Conservation (phyloP, 2,888 invertebrate species). For the Folsomia candida region DNA sequence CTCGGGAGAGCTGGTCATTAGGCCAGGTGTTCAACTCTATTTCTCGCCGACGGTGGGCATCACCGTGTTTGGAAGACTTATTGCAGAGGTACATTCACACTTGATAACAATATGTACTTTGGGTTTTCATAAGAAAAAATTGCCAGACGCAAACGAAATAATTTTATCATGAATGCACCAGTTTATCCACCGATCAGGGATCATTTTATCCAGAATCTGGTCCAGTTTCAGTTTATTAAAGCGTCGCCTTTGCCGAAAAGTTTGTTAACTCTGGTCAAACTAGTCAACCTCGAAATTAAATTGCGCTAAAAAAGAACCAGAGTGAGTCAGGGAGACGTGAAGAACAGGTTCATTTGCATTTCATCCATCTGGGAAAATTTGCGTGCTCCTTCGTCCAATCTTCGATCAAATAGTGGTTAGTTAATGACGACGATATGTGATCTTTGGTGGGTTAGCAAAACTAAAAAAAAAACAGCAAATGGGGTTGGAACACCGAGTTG, state of each 20-base stretch:
- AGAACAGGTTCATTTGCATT: conserved; percentile 27
- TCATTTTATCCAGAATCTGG: not conserved
- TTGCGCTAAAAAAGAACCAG: not conserved
- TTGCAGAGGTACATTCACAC: conserved; percentile 68
- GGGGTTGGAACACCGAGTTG: too few species aligned
- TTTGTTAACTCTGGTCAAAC: not conserved
- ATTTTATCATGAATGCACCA: too few species aligned
- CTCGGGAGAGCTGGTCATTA: conserved; percentile 76
- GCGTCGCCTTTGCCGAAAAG: too few species aligned
- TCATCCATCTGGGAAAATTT: conserved; percentile 23
- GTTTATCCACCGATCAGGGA: not conserved
- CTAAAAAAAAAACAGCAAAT: too few species aligned
- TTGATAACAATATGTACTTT: not conserved
- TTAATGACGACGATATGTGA: too few species aligned
- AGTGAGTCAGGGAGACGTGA: conserved; percentile 2
- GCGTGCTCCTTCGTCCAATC: not conserved
- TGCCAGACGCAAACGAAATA: too few species aligned
- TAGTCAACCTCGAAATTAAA: not conserved
- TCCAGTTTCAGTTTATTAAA: not conserved
- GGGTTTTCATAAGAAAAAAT: not conserved
- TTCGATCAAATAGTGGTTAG: not conserved
- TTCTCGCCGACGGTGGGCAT: conserved; percentile 92
- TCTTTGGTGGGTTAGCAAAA: too few species aligned
- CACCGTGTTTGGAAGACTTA: conserved; percentile 82
- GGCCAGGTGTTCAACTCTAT: conserved; percentile 83